A percentile compares a stretch with the other conserved stretches of the same genome.
These are phyloP conservation scores for Cyprinella venusta DNA, from an alignment of 2,797 vertebrate genomes.

Conservation along the genomic window DNA sequence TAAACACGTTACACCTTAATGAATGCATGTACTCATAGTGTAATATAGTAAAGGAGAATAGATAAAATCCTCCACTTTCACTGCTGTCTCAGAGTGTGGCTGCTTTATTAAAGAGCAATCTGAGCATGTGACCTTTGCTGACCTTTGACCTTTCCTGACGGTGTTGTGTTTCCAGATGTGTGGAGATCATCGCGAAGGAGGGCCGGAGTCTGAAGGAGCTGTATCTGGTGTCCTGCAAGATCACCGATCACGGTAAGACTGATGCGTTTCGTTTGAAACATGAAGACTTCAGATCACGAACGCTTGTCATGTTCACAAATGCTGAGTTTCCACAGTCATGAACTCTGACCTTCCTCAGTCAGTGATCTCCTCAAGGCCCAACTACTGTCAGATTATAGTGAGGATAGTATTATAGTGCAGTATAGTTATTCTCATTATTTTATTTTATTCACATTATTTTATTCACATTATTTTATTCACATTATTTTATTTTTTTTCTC, in stretches of 20 bases:
- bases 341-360: not conserved
- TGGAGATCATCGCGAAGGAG: conserved; percentile 99
- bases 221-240: conserved; percentile 98
- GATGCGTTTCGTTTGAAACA: not conserved
- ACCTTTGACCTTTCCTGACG: not conserved
- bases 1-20: too few species aligned
- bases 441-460: too few species aligned
- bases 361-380: too few species aligned
- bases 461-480: too few species aligned
- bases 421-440: too few species aligned
- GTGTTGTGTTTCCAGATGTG: conserved; percentile 83
- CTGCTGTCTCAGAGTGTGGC: not conserved
- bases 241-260: conserved; percentile 96
- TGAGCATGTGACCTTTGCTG: not conserved
- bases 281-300: not conserved
- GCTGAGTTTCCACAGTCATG: not conserved
- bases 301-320: not conserved
- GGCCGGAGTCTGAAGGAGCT: conserved; percentile 94
- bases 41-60: too few species aligned
- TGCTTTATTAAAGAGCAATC: not conserved
- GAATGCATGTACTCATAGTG: not conserved
- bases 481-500: too few species aligned
- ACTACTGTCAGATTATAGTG: not conserved
- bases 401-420: too few species aligned
- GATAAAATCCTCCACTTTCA: not conserved